Evolutionary conservation across 1,140 invertebrate genomes (phyloP).

Genomic region (Leptopilina boulardi): DNA sequence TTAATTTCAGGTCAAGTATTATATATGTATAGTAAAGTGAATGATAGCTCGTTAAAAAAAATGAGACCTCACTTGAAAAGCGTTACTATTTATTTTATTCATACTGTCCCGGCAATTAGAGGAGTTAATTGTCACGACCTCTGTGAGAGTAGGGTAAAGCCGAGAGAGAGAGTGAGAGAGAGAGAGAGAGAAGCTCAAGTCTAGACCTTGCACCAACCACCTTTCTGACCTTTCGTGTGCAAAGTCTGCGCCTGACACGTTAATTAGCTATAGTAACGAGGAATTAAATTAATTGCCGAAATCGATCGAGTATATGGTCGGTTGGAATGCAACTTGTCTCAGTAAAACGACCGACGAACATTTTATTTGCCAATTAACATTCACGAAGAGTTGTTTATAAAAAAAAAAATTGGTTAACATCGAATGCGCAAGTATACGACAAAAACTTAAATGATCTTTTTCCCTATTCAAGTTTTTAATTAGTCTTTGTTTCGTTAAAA

Average conservation of each 20-base stretch:
- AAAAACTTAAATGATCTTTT: slow-evolving; percentile 9
- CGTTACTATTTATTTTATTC: slow-evolving; percentile 29
- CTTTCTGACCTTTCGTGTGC: slow-evolving; percentile 29
- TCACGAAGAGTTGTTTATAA: slow-evolving; percentile 3
- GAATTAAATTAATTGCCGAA: slow-evolving; percentile 34
- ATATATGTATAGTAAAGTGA: too few relatives aligned
- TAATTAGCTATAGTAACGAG: slow-evolving; percentile 32
- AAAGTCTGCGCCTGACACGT: slow-evolving; percentile 32
- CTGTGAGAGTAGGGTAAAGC: not conserved
- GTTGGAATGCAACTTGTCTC: slow-evolving; percentile 27
- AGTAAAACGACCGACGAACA: slow-evolving; percentile 18
- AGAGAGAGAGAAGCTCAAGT: not conserved
- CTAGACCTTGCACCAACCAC: slow-evolving; percentile 27
- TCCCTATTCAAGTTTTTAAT: not conserved
- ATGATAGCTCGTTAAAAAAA: slow-evolving; percentile 10
- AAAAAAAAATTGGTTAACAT: slow-evolving; percentile 4
- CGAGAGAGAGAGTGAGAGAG: not conserved
- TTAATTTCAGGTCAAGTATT: not conserved
- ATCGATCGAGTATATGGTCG: slow-evolving; percentile 27
- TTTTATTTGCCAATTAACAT: slow-evolving; percentile 33
- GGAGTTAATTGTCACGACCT: slow-evolving; percentile 29
- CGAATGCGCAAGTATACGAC: not conserved
- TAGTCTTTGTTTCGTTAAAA: not conserved
- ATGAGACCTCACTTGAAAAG: not conserved
- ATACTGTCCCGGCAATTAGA: slow-evolving; percentile 24